phyloP scores from a whole-genome alignment of 2,113 vertebrate genomes.

The Lipotes vexillifer region DNA sequence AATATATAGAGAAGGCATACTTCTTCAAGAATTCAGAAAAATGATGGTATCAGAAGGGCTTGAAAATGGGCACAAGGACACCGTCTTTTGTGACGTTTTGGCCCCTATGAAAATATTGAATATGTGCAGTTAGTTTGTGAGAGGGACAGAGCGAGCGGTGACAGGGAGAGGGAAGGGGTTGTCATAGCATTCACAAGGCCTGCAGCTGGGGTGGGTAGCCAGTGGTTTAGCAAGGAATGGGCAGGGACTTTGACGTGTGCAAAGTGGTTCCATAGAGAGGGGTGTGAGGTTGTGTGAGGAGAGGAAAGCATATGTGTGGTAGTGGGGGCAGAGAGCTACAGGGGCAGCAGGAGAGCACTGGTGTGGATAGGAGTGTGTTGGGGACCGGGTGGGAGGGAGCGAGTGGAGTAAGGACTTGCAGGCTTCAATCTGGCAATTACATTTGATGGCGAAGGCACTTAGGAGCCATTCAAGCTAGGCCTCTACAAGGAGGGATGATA shows the following conservation, averaged over 20 bases:
- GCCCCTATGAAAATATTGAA: neutral
- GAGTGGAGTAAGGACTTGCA: neutral
- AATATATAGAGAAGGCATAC: neutral
- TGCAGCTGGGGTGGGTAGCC: neutral
- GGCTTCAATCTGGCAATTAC: neutral
- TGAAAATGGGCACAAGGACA: neutral
- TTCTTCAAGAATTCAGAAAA: neutral
- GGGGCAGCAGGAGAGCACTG: neutral
- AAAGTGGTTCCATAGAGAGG: neutral
- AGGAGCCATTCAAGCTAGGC: neutral
- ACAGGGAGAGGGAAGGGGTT: neutral
- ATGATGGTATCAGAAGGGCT: neutral
- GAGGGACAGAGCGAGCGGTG: neutral
- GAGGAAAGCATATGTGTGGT: neutral
- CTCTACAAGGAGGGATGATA: neutral
- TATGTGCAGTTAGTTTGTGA: neutral
- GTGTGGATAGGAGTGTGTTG: neutral
- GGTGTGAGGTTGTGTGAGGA: neutral
- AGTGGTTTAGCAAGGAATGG: neutral
- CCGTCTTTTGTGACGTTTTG: neutral
- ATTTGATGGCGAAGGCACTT: neutral
- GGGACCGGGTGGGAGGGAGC: neutral
- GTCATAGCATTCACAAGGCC: neutral
- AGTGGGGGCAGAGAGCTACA: neutral
- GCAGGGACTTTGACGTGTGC: neutral